Percentiles rank a stretch among this genome's conserved stretches.
Evolutionary conservation across 1,140 invertebrate genomes (phyloP).

Genomic region (Phymastichus coffea): DNA sequence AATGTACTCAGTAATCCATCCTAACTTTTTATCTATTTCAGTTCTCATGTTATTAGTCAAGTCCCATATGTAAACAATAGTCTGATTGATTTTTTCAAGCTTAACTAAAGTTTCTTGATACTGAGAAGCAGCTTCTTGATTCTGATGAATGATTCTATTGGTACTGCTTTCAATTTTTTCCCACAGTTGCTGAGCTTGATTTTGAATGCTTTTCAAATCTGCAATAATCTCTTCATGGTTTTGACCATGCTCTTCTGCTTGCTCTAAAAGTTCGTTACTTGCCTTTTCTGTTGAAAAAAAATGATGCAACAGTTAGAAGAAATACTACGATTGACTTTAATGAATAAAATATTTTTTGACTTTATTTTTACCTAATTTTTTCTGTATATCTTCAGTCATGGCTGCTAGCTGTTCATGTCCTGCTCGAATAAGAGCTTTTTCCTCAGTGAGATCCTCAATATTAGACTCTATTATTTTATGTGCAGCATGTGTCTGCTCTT

Average conservation of each 20-base stretch:
- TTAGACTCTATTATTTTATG: slow-evolving; percentile 60
- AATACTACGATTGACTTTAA: too few relatives aligned
- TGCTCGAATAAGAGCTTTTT: slow-evolving; percentile 63
- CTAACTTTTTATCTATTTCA: slow-evolving; percentile 59
- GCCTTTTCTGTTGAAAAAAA: slow-evolving; percentile 52
- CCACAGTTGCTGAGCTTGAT: slow-evolving; percentile 59
- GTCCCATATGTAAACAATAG: slow-evolving; percentile 58
- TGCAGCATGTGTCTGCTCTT: slow-evolving; percentile 54
- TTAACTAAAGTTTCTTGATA: slow-evolving; percentile 62
- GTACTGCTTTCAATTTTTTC: slow-evolving; percentile 57
- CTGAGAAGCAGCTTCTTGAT: slow-evolving; percentile 56
- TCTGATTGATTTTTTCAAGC: slow-evolving; percentile 63
- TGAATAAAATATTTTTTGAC: neutral
- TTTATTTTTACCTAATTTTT: slow-evolving; percentile 57
- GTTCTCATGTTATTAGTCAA: slow-evolving; percentile 56
- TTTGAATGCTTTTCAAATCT: slow-evolving; percentile 61
- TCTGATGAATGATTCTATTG: slow-evolving; percentile 58
- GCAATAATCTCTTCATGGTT: slow-evolving; percentile 61
- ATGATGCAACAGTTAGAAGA: too few relatives aligned
- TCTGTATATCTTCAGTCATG: slow-evolving; percentile 61
- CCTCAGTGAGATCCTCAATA: slow-evolving; percentile 59
- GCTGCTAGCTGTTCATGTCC: slow-evolving; percentile 60
- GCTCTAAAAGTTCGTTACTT: slow-evolving; percentile 53
- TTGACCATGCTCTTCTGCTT: slow-evolving; percentile 51
- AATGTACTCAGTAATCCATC: slow-evolving; percentile 61